Evolutionary conservation across 2,113 vertebrate genomes (phyloP), one percentile per base, ranked within the genome.

Genomic region (Odontophorus gujanensis): DNA sequence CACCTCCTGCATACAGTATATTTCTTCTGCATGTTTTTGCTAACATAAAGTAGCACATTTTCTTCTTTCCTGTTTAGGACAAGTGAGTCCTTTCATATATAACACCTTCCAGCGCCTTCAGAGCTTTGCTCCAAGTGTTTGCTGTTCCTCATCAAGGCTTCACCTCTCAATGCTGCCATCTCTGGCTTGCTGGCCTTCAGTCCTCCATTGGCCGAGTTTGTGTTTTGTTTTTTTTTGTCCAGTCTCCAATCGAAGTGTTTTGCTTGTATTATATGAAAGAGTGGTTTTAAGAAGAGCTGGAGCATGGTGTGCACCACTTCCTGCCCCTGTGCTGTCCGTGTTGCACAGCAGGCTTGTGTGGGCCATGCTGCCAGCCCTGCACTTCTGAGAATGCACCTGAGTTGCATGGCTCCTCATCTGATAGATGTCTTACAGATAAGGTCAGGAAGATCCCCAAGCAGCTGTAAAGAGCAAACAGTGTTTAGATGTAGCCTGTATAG

Each of bases 241-340:
- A 3, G 20, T 81, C 85, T 92, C 80, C 82, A 48, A 6, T 43
- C 61, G 57, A 2, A 8, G 3, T 58, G 81, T 62, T 90, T 59
- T 63, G 85, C 76, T 93, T 85, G 6, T n/a, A 15, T 59, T 17
- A 43, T 38, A 78, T 59, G 81, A 89, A 38, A 9, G 11, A 32
- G 92, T 25, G 92, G 95, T 91, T 95, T 89, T 58, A 79, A 65
- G 92, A 91, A 95, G 92, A 53, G 92, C 82, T 76, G 95, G 87
- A 82, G 93, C 93, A 48, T 30, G 8, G 92, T 18, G 30, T 83
- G 93, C 93, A 92, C 92, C 95, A 55, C 95, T 96, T 96, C 96
- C 96, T 96, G 96, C 95, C 81, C 53, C 80, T 59, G 36, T 8
- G 78, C 96, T 48, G 84, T 34, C 89, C 22, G 3, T 5, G 84